These are phyloP conservation scores for Cotesia congregata DNA, from an alignment of 2,888 invertebrate genomes.

Conservation along the genomic window DNA sequence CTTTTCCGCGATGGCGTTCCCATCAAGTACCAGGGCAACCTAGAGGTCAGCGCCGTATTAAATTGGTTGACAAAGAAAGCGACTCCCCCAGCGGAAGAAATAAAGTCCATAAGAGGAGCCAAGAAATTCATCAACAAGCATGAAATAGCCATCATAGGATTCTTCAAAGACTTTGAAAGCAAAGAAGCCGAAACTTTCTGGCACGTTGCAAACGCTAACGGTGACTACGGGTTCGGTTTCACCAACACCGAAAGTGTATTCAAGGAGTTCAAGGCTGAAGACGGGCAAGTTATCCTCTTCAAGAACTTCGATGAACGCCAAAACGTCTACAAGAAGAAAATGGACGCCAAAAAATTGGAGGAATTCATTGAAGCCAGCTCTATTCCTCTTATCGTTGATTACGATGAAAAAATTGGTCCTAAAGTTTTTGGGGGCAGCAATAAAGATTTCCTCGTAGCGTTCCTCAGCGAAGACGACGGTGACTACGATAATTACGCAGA, in stretches of 20 bases:
- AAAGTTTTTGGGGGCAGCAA: conserved; percentile 99
- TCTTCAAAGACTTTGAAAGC: conserved; percentile 86
- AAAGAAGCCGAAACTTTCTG: conserved; percentile 89
- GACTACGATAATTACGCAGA: conserved; percentile 86
- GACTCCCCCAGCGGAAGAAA: conserved; percentile 89
- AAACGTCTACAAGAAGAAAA: conserved; percentile 80
- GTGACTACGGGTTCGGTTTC: conserved; percentile 92
- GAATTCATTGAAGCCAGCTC: conserved; percentile 88
- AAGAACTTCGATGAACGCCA: conserved; percentile 95
- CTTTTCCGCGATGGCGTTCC: conserved; percentile 92
- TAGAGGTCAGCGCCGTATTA: conserved; percentile 92
- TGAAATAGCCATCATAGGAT: conserved; percentile 89
- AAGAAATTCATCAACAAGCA: conserved; percentile 86
- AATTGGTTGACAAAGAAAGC: conserved; percentile 97
- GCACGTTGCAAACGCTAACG: conserved; percentile 83
- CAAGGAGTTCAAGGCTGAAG: conserved; percentile 83
- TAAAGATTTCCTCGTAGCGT: conserved; percentile 95
- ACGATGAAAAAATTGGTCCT: conserved; percentile 97
- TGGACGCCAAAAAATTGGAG: conserved; percentile 78
- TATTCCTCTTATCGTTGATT: conserved; percentile 93
- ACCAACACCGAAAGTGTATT: conserved; percentile 84
- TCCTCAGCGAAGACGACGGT: conserved; percentile 92
- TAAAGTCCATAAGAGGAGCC: conserved; percentile 84
- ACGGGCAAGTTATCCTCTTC: conserved; percentile 87
- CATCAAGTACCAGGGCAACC: conserved; percentile 92